phyloP scores from a whole-genome alignment of 2,113 vertebrate species.

The Poeciliopsis retropinna region DNA sequence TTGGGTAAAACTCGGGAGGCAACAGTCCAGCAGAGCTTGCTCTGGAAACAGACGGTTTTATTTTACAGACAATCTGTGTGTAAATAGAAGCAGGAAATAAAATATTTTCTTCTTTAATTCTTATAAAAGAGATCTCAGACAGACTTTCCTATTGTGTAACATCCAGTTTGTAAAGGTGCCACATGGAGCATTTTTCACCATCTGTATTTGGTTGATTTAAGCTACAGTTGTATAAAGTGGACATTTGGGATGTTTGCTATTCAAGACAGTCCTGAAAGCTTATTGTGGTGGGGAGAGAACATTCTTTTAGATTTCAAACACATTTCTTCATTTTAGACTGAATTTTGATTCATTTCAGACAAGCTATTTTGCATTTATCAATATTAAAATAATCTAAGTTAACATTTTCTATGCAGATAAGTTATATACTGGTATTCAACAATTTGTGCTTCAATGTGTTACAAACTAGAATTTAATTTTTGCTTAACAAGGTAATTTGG shows the following conservation, averaged over 20 bases:
- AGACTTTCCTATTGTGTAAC: conserved; percentile 50
- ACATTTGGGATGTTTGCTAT: neutral
- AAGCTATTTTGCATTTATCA: neutral
- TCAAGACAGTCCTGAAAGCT: neutral
- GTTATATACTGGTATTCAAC: neutral
- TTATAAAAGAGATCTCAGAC: conserved; percentile 14
- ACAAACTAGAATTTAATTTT: neutral
- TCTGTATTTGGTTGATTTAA: neutral
- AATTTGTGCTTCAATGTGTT: neutral
- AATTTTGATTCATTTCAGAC: neutral
- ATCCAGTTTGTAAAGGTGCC: conserved; percentile 42
- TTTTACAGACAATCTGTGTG: conserved; percentile 7
- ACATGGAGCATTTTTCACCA: conserved; percentile 42
- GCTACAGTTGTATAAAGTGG: neutral
- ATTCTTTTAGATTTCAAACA: too few species aligned
- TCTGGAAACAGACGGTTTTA: neutral
- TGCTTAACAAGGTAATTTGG: neutral
- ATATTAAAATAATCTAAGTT: neutral
- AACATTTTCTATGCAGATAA: neutral
- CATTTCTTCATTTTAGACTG: neutral
- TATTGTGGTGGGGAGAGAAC: too few species aligned
- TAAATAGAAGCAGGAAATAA: neutral
- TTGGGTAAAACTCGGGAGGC: too few species aligned
- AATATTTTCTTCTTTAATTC: neutral
- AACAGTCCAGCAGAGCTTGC: too few species aligned